Percentiles rank a stretch among this genome's conserved stretches.
Conservation (phyloP, 2,888 invertebrate genomes). For the Acanthacorydalis orientalis region DNA sequence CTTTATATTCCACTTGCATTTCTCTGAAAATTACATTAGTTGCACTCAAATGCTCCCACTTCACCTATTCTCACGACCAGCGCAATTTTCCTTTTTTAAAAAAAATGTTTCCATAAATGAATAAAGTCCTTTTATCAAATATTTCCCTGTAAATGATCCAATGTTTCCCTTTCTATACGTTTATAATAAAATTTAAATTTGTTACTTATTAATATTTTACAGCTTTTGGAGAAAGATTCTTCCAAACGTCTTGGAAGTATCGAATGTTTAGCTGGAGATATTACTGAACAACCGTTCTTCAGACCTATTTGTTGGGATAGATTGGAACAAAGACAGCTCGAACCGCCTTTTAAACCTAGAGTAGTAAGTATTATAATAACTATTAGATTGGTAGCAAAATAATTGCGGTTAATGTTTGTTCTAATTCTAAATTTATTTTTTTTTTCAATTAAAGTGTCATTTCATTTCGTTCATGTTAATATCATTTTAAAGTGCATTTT, state of each 20-base stretch:
- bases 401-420: too few species aligned
- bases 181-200: too few species aligned
- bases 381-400: too few species aligned
- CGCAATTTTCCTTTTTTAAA: too few species aligned
- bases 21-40: too few species aligned
- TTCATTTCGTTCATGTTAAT: too few species aligned
- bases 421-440: too few species aligned
- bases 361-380: slow-evolving; percentile 65
- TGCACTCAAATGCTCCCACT: too few species aligned
- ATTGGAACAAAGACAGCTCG: slow-evolving; percentile 72
- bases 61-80: too few species aligned
- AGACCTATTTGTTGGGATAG: slow-evolving; percentile 73
- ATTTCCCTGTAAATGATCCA: neutral
- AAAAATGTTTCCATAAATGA: neutral
- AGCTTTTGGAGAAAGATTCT: slow-evolving; percentile 87
- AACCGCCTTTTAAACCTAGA: slow-evolving; percentile 88
- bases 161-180: slow-evolving; percentile 2
- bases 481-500: too few species aligned
- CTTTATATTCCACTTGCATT: too few species aligned
- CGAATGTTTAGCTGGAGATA: slow-evolving; percentile 75
- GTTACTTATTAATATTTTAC: slow-evolving; percentile 2
- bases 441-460: too few species aligned
- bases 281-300: slow-evolving; percentile 87
- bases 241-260: slow-evolving; percentile 74
- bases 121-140: neutral